These are phyloP conservation scores for Melanerpes formicivorus DNA, from an alignment of 2,113 vertebrate genomes.

Conservation along the genomic window DNA sequence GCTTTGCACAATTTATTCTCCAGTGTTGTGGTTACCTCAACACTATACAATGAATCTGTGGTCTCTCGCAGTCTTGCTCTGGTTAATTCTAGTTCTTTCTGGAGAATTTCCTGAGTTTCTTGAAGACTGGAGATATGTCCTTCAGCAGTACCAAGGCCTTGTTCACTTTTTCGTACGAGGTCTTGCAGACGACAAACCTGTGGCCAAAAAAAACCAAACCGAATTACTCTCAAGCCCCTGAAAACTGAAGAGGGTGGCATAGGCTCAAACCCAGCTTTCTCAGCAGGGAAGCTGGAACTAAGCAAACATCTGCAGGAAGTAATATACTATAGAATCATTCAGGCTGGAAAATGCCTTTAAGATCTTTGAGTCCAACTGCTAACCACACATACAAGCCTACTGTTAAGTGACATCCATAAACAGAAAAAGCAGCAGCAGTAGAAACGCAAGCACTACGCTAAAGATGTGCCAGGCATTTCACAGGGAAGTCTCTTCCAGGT, in stretches of 20 bases:
- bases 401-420: background rate
- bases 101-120: conserved; percentile 92
- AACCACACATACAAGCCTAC: background rate
- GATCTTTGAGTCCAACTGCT: background rate
- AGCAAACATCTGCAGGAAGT: no score
- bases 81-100: conserved; percentile 92
- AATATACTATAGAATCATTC: background rate
- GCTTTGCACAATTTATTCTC: background rate
- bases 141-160: conserved; percentile 87
- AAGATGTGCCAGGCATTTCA: background rate
- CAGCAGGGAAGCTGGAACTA: no score
- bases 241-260: background rate
- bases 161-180: conserved; percentile 87
- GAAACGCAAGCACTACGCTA: background rate
- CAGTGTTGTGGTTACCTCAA: conserved; percentile 82
- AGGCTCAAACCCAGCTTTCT: background rate
- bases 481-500: background rate
- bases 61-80: conserved; percentile 89
- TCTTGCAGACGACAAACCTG: conserved; percentile 89
- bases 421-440: background rate
- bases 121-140: conserved; percentile 91
- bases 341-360: background rate
- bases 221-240: background rate
- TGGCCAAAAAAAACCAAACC: background rate
- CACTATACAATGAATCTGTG: conserved; percentile 88